Evolutionary conservation across 2,113 vertebrate species (phyloP).

Genomic region (Tragelaphus scriptus): DNA sequence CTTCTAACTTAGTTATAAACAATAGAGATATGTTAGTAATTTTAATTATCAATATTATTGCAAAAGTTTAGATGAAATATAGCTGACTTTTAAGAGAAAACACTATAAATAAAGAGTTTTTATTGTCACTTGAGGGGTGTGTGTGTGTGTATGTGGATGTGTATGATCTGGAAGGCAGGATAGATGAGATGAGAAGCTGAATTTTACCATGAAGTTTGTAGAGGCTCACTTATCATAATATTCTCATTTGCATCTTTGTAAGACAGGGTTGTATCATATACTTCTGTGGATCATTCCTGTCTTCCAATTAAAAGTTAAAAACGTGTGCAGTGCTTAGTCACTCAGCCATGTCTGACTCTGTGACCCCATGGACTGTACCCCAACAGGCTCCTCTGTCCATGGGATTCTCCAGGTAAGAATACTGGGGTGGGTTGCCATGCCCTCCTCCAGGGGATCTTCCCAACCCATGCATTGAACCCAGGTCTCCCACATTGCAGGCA

Average conservation of each 20-base stretch:
- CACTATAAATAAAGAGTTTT: neutral
- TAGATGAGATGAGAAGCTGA: neutral
- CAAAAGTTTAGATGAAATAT: neutral
- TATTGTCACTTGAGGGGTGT: neutral
- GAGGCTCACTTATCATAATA: neutral
- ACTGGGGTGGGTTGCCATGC: neutral
- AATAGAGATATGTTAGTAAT: neutral
- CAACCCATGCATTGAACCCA: neutral
- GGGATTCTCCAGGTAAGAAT: neutral
- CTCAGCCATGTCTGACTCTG: neutral
- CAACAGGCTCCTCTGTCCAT: neutral
- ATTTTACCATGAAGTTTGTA: neutral
- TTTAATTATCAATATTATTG: constrained; percentile 28
- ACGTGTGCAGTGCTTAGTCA: neutral
- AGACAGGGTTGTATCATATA: neutral
- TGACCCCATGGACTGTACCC: neutral
- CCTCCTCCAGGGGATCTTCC: neutral
- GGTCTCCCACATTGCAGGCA: neutral
- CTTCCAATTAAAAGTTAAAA: constrained; percentile 11
- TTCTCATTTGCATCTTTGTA: neutral
- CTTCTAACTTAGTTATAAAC: neutral
- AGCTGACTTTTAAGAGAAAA: constrained; percentile 24
- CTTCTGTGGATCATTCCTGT: neutral
- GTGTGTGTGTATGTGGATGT: neutral
- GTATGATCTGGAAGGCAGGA: neutral